Conservation (phyloP, 2,888 invertebrate species). For the Drosophila villosipedis region DNA sequence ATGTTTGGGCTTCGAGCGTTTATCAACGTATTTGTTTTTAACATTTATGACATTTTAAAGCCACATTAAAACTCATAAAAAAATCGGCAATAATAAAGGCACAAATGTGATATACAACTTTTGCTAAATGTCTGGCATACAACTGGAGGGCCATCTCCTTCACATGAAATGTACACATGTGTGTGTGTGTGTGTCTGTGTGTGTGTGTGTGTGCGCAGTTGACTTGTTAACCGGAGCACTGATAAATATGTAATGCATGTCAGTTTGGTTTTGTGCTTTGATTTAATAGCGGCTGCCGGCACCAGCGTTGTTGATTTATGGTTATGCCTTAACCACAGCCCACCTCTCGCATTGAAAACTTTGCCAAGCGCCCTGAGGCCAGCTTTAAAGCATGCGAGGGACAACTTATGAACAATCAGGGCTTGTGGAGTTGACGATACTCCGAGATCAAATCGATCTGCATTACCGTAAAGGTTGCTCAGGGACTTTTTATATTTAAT, state of each 20-base stretch:
- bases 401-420: background rate
- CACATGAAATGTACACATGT: slow-evolving; percentile 1
- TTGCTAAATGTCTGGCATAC: slow-evolving; percentile 54
- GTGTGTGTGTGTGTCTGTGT: slow-evolving; percentile 1
- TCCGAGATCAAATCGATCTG: background rate
- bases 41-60: slow-evolving; percentile 74
- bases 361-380: slow-evolving; percentile 24
- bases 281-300: slow-evolving; percentile 66
- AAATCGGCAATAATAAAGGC: slow-evolving; percentile 56
- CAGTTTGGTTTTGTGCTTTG: slow-evolving; percentile 76
- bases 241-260: slow-evolving; percentile 74
- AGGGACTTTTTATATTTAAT: background rate
- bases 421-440: background rate
- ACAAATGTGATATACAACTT: slow-evolving; percentile 41
- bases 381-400: slow-evolving; percentile 15
- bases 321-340: slow-evolving; percentile 26
- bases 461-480: background rate
- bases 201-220: slow-evolving; percentile 34
- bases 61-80: slow-evolving; percentile 63
- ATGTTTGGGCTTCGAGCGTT: slow-evolving; percentile 36
- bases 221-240: slow-evolving; percentile 57
- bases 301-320: slow-evolving; percentile 66
- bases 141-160: slow-evolving; percentile 32
- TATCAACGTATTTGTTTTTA: slow-evolving; percentile 60
- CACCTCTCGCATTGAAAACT: slow-evolving; percentile 25